Percentiles rank a stretch among this genome's conserved stretches.
phyloP scores from a whole-genome alignment of 2,113 vertebrate genomes.

The Sebastes fasciatus region DNA sequence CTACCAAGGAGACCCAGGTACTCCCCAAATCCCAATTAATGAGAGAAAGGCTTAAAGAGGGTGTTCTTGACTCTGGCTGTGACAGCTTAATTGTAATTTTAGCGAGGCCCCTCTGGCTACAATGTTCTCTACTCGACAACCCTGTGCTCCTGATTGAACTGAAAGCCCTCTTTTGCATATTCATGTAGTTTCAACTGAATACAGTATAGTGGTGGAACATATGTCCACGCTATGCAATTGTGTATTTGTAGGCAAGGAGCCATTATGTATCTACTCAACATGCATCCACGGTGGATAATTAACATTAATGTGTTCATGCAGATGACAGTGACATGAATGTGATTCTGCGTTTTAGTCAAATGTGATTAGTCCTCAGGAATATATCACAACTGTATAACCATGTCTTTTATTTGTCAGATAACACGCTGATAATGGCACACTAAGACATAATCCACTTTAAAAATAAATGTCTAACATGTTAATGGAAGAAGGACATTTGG shows the following conservation, averaged over 20 bases:
- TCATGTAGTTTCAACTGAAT: constrained; percentile 60
- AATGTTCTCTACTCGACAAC: constrained; percentile 78
- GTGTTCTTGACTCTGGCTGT: constrained; percentile 83
- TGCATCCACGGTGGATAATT: constrained; percentile 11
- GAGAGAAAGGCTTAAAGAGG: constrained; percentile 83
- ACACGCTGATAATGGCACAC: neutral
- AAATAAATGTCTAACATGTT: neutral
- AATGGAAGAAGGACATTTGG: no score
- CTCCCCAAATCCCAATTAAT: constrained; percentile 86
- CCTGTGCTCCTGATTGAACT: constrained; percentile 75
- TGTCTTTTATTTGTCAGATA: neutral
- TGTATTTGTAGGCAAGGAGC: constrained; percentile 16
- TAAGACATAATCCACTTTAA: neutral
- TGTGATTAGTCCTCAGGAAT: neutral
- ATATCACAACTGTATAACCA: neutral
- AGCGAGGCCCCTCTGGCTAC: constrained; percentile 80
- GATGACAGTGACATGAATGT: neutral
- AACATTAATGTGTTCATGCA: neutral
- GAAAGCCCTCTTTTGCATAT: constrained; percentile 79
- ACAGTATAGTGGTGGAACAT: constrained; percentile 41
- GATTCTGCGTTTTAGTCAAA: constrained; percentile 8
- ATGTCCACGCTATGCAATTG: constrained; percentile 20
- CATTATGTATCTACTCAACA: constrained; percentile 18
- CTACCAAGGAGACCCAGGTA: constrained; percentile 80
- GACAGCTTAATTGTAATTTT: constrained; percentile 86